phyloP scores from a whole-genome alignment of 2,888 invertebrate species.

The Diarsia rubi region DNA sequence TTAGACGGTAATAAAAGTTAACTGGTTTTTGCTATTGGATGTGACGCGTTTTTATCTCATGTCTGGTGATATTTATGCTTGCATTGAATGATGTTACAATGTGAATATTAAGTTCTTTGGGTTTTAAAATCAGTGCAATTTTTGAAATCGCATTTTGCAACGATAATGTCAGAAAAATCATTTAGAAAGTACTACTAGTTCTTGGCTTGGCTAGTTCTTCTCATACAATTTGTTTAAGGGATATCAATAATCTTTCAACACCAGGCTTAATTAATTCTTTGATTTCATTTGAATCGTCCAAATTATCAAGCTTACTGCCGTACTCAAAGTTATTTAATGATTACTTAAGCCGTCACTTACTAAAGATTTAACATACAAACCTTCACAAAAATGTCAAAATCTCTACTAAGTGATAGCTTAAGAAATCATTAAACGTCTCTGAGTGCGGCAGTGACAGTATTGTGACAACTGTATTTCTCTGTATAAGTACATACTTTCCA shows the following conservation, averaged over 20 bases:
- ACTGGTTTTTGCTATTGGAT: conserved; percentile 38
- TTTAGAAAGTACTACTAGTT: too few species aligned
- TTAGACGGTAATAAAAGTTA: conserved; percentile 40
- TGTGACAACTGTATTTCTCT: not conserved
- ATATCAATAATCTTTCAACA: not conserved
- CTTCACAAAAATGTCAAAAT: too few species aligned
- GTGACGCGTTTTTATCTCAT: not conserved
- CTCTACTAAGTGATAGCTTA: too few species aligned
- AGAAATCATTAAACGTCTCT: too few species aligned
- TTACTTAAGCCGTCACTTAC: too few species aligned
- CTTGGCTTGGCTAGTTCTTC: too few species aligned
- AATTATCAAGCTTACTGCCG: not conserved
- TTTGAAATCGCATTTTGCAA: not conserved
- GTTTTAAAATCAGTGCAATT: not conserved
- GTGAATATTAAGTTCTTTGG: not conserved
- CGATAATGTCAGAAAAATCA: not conserved
- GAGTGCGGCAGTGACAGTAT: too few species aligned
- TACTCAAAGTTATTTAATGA: too few species aligned
- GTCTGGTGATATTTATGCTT: not conserved
- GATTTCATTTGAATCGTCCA: not conserved
- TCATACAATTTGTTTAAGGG: not conserved
- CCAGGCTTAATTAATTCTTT: not conserved
- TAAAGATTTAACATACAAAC: too few species aligned
- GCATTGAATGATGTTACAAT: not conserved
- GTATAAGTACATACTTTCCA: not conserved